phyloP scores from a whole-genome alignment of 2,113 vertebrate genomes.

The Heliornis fulica region DNA sequence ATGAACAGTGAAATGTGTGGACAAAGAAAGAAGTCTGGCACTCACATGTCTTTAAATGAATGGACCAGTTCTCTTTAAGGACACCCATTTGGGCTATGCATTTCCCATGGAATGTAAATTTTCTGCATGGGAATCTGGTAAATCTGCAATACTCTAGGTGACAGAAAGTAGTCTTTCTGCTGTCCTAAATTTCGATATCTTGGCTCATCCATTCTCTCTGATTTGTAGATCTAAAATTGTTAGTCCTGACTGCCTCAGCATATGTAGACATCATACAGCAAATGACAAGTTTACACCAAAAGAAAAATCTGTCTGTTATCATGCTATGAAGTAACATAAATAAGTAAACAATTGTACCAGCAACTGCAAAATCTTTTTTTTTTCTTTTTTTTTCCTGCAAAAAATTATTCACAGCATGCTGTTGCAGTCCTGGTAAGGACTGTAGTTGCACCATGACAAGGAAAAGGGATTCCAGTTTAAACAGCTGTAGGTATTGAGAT shows the following conservation, averaged over 20 bases:
- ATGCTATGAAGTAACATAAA: background rate
- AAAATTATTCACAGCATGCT: background rate
- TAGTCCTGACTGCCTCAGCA: background rate
- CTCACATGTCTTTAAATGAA: rapidly evolving
- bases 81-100: rapidly evolving
- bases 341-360: background rate
- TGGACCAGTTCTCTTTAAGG: background rate
- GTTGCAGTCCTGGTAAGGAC: background rate
- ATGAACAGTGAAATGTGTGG: background rate
- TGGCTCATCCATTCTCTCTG: background rate
- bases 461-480: background rate
- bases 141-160: background rate
- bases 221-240: background rate
- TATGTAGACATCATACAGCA: background rate
- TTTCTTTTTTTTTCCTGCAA: background rate
- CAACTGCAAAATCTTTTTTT: background rate
- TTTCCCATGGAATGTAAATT: background rate
- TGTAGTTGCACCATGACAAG: background rate
- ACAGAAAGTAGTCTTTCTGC: background rate
- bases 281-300: background rate
- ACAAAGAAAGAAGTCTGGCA: background rate
- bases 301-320: background rate
- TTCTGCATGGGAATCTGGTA: background rate
- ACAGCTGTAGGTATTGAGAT: background rate
- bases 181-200: background rate